Conservation (phyloP, 2,888 invertebrate genomes). For the Ischnura elegans region DNA sequence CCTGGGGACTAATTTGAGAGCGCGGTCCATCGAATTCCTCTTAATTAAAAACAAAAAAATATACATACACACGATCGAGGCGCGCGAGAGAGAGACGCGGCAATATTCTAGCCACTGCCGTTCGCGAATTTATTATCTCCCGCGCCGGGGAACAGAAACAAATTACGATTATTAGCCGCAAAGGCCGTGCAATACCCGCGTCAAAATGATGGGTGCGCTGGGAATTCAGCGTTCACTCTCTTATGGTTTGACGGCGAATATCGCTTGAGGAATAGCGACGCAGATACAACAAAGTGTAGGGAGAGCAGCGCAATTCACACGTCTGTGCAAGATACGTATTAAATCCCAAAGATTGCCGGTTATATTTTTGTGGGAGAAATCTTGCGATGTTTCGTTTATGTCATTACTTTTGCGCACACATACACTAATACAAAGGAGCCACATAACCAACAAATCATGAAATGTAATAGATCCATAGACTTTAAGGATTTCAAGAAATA, state of each 20-base stretch:
- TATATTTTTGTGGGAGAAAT: too few species aligned
- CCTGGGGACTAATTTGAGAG: background rate
- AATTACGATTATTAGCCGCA: background rate
- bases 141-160: background rate
- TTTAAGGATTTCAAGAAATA: too few species aligned
- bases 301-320: too few species aligned
- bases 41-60: slow-evolving; percentile 19
- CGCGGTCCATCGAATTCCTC: background rate
- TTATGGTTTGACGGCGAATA: background rate
- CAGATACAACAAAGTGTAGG: too few species aligned
- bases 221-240: background rate
- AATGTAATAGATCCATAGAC: too few species aligned
- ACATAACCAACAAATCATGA: too few species aligned
- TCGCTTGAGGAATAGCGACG: background rate
- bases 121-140: background rate
- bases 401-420: too few species aligned
- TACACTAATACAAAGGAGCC: too few species aligned
- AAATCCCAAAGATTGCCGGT: too few species aligned
- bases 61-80: too few species aligned
- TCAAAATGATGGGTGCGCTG: background rate
- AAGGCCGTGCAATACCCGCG: background rate
- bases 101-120: background rate
- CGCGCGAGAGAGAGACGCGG: background rate
- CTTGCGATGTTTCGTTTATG: too few species aligned
- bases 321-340: too few species aligned